These are phyloP conservation scores for Pelochelys cantorii DNA, from an alignment of 2,797 vertebrate species.

Conservation along the genomic window DNA sequence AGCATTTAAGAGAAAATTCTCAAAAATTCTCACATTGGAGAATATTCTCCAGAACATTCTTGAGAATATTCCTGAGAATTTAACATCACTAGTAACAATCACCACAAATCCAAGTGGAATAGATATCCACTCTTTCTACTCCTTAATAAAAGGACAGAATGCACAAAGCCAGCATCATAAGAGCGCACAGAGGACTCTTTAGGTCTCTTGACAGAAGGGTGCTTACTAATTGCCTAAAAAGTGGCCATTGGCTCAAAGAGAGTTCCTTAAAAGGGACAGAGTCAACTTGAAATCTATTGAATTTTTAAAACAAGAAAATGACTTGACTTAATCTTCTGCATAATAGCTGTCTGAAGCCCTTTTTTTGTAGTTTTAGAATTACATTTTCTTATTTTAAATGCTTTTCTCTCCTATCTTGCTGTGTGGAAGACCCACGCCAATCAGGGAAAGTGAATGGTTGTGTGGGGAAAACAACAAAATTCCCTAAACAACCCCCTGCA, in stretches of 20 bases:
- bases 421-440: slow-evolving; percentile 2
- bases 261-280: neutral
- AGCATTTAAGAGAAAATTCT: too few relatives aligned
- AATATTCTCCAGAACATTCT: too few relatives aligned
- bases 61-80: too few relatives aligned
- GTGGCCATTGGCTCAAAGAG: neutral
- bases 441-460: neutral
- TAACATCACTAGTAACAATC: neutral
- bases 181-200: neutral
- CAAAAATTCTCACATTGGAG: too few relatives aligned
- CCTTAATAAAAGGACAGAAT: neutral
- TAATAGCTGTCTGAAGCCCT: neutral
- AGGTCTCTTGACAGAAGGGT: neutral
- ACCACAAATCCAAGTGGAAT: neutral
- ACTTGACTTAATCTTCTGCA: neutral
- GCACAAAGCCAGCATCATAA: neutral
- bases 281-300: neutral
- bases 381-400: neutral
- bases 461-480: neutral
- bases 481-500: neutral
- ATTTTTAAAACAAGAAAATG: neutral
- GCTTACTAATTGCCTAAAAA: neutral
- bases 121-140: neutral
- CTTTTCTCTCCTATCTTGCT: fast-evolving
- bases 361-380: neutral